Evolutionary conservation across 2,888 invertebrate species (phyloP).

Genomic region (Cryptus armator): DNA sequence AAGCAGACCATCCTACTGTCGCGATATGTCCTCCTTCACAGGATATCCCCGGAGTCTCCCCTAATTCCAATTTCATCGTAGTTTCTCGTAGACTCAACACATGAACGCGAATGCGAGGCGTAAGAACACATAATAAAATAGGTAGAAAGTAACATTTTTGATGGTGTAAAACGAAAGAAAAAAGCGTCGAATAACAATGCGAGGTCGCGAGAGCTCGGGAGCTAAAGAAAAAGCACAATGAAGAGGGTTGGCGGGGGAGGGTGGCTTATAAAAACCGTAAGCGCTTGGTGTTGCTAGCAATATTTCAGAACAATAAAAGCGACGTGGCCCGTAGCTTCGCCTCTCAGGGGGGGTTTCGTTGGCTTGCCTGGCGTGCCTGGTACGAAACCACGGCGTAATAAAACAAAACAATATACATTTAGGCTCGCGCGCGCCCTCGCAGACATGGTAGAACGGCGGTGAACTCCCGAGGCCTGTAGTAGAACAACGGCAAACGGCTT

Average conservation of each 20-base stretch:
- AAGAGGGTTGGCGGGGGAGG: background rate
- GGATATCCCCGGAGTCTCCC: no score
- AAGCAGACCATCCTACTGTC: no score
- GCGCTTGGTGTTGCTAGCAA: slow-evolving; percentile 63
- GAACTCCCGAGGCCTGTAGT: slow-evolving; percentile 10
- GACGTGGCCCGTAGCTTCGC: slow-evolving; percentile 20
- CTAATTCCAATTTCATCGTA: background rate
- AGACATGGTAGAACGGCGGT: slow-evolving; percentile 58
- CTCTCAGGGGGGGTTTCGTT: slow-evolving; percentile 23
- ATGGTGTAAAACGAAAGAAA: background rate
- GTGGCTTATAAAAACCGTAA: slow-evolving; percentile 48
- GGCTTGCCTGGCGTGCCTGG: slow-evolving; percentile 75
- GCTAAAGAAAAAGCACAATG: background rate
- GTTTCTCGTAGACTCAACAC: no score
- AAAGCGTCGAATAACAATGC: slow-evolving; percentile 33
- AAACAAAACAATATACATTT: slow-evolving; percentile 81
- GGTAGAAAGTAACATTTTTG: background rate
- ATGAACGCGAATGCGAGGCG: no score
- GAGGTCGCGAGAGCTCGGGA: slow-evolving; percentile 6
- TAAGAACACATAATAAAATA: no score
- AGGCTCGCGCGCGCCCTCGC: slow-evolving; percentile 62
- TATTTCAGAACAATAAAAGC: slow-evolving; percentile 76
- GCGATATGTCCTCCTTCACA: no score
- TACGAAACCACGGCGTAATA: slow-evolving; percentile 78
- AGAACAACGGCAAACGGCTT: slow-evolving; percentile 50